Evolutionary conservation across 1,140 invertebrate genomes (phyloP), one percentile per base, ranked within the genome.

Genomic region (Aricia agestis): DNA sequence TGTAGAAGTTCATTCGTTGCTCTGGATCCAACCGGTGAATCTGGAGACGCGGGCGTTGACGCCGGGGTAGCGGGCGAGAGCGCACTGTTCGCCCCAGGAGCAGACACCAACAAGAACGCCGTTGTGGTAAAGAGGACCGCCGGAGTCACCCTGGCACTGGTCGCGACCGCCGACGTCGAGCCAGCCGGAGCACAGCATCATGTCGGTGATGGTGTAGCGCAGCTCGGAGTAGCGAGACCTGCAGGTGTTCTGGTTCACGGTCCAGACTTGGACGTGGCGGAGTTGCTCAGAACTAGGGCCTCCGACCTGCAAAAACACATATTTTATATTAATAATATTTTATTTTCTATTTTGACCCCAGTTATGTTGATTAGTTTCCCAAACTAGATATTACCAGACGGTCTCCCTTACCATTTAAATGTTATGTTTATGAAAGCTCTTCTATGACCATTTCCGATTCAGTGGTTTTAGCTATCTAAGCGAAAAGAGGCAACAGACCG

Each of bases 91-190:
- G n/a, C 92, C 92, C 91, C 92, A 94, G 9, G 93, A 94, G 10
- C 93, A 92, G 17, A 95, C 85, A n/a, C 94, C 94, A 25, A 91
- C 86, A 57, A 88, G 74, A 31, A 92, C 83, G 9, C 81, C 79
- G 45, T 92, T 86, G 73, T 93, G 93, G 15, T 93, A 82, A 19
- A 95, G 78, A 1, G 94, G 94, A 6, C 94, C 94, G 3, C 94
- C 94, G 32, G 31, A 41, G 66, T 41, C 42, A n/a, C n/a, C n/a
- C 9, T 36, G 36, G 11, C 19, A 36, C 17, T 85, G 82, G 67
- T 82, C 86, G 19, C 84, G 82, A 59, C 82, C 82, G 25, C 85
- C 86, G 1, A 75, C 73, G 36, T 79, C 72, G 13, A 78, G 63
- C 76, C 73, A 75, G 10, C 78, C 78, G 36, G 73, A 68, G 25